Evolutionary conservation across 2,888 invertebrate genomes (phyloP).

Genomic region (Caenorhabditis sp.): DNA sequence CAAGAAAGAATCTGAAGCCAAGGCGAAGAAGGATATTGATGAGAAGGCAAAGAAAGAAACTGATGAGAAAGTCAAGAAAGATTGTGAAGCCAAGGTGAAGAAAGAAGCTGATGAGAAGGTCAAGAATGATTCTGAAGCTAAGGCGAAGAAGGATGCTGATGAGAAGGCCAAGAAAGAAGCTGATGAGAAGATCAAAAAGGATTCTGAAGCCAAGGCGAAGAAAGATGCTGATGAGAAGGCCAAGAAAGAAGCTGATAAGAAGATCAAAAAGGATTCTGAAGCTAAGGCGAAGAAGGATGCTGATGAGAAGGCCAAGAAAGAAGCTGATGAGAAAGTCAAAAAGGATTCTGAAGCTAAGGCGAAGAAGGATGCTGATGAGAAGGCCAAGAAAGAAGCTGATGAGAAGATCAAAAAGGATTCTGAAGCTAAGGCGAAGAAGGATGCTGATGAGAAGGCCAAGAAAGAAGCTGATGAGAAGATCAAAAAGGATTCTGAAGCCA

Average conservation of each 20-base stretch:
- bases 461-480: background rate
- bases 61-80: constrained; percentile 7
- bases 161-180: constrained; percentile 7
- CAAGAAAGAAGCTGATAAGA: constrained; percentile 9
- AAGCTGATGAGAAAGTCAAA: constrained; percentile 7
- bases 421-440: constrained; percentile 1
- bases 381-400: constrained; percentile 19
- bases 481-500: constrained; percentile 6
- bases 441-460: background rate
- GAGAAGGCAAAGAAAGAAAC: constrained; percentile 19
- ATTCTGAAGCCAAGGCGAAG: constrained; percentile 3
- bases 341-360: constrained; percentile 25
- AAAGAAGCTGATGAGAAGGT: background rate
- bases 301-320: constrained; percentile 11
- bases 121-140: constrained; percentile 6
- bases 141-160: constrained; percentile 9
- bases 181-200: constrained; percentile 1
- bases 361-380: background rate
- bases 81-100: constrained; percentile 2
- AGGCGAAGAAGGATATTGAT: constrained; percentile 8
- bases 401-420: constrained; percentile 25
- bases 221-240: constrained; percentile 1
- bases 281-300: constrained; percentile 1
- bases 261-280: constrained; percentile 11
- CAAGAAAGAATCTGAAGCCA: background rate